Evolutionary conservation across 92 coral and sea anemone species (phyloP), one percentile per base, ranked within the genome.

Genomic region (Nematostella vectensis): DNA sequence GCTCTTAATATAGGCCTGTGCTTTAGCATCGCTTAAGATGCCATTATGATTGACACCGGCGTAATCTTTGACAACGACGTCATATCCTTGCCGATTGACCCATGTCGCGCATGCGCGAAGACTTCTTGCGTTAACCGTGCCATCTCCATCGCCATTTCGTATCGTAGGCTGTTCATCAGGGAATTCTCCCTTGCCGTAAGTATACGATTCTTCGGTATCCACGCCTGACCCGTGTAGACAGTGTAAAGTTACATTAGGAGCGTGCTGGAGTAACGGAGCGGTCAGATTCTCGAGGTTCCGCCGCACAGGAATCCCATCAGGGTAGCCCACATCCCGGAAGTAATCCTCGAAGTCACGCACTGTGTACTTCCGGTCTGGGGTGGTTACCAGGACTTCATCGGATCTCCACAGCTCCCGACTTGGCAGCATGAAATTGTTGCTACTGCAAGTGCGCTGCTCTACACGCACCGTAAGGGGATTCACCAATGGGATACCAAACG

Each of bases 331-430:
- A 26, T 85, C 88, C 25, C 62, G 57, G 20, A 85, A 85, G 74
- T 74, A 80, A 1, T 63, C 69, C 31, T 75, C 75, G 45, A 59
- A 75, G 57, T 85, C 71, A 19, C 53, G 61, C 9, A 80, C 82
- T 23, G 94, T 80, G 77, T 85, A 85, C 0, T 31, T 57, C 6
- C 88, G 88, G 31, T 54, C 31, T 1, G 88, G 74, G 9, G 94
- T 85, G 36, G 55, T 80, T 17, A 73, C 79, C 50, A 85, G 59
- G 18, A 85, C 66, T 47, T 80, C 94, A 21, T 75, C 74, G 51
- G 77, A 60, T 36, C 76, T 43, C 94, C 94, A 85, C 24, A 85
- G 54, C 59, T 85, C 94, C 8, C 78, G 59, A 33, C 88, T 85
- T 15, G 94, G 94, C 36, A 85, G 67, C 69, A 85, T 57, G 51